These are phyloP conservation scores for Rhopilema esculentum DNA, from an alignment of 30 jellyfish, hydroid and myxozoan species.

Conservation along the genomic window DNA sequence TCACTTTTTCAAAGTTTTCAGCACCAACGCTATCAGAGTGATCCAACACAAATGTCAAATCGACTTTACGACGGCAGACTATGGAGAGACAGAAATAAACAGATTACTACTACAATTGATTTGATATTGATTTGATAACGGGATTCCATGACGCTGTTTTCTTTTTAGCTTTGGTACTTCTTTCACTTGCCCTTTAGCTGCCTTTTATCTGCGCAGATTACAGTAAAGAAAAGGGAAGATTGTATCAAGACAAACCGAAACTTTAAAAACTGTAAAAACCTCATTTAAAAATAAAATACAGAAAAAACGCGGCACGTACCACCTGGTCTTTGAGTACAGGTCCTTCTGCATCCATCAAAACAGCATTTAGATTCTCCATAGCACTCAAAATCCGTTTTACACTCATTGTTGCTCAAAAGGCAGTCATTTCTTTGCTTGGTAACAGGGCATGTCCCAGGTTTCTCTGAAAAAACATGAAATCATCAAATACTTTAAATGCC, in stretches of 20 bases:
- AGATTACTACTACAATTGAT: neutral
- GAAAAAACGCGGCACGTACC: no score
- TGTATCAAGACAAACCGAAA: no score
- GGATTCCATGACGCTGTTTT: neutral
- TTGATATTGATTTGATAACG: neutral
- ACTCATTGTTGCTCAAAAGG: conserved; percentile 56
- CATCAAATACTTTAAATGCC: neutral
- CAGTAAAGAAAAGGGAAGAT: no score
- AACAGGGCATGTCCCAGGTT: conserved; percentile 84
- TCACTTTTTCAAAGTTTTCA: conserved; percentile 58
- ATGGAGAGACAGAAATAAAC: neutral
- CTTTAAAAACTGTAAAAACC: no score
- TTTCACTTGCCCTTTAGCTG: no score
- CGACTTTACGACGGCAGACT: conserved; percentile 85
- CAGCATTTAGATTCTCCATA: conserved; percentile 87
- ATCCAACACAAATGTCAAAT: conserved; percentile 82
- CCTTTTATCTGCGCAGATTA: no score
- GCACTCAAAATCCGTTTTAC: conserved; percentile 83
- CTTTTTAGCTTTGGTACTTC: no score
- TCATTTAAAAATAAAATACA: no score
- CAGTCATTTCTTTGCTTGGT: conserved; percentile 45
- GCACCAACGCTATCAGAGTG: conserved; percentile 71
- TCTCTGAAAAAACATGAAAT: conserved; percentile 39
- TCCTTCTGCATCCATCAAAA: conserved; percentile 72
- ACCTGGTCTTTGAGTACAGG: conserved; percentile 46